phyloP scores from a whole-genome alignment of 2,888 invertebrate species.

The Zhengitettix transpicula region DNA sequence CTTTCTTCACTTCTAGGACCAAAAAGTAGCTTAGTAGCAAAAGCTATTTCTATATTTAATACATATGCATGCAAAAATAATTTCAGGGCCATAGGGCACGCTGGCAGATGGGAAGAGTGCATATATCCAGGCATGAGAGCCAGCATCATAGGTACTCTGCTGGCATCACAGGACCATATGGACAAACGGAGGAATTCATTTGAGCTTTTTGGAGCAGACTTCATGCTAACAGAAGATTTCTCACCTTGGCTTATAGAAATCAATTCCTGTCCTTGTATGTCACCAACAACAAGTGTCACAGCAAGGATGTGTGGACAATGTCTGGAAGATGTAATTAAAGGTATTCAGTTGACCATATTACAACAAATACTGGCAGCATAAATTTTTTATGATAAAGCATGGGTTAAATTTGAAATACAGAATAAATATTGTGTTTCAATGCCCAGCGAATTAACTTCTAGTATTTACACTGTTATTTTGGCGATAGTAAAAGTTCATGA shows the following conservation, averaged over 20 bases:
- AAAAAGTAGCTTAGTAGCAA: no score
- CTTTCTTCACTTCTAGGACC: no score
- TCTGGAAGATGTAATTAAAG: conserved; percentile 74
- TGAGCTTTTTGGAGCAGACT: conserved; percentile 85
- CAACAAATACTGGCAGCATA: no score
- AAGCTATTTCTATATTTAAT: no score
- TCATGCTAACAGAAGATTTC: conserved; percentile 70
- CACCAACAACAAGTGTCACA: conserved; percentile 72
- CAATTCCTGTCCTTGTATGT: conserved; percentile 75
- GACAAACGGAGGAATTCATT: conserved; percentile 56
- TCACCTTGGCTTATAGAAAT: conserved; percentile 85
- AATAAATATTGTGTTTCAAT: no score
- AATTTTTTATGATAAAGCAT: no score
- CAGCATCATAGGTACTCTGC: conserved; percentile 61
- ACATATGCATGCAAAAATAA: no score
- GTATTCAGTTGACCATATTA: conserved; percentile 24
- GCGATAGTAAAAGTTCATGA: no score
- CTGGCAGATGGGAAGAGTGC: conserved; percentile 48
- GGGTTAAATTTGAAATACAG: background rate
- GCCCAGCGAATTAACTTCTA: no score
- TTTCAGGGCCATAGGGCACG: conserved; percentile 50
- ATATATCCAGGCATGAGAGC: conserved; percentile 77
- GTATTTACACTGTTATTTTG: no score
- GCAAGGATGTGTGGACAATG: conserved; percentile 65
- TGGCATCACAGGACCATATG: conserved; percentile 59